These are phyloP conservation scores for Parnassius orleans DNA, from an alignment of 2,888 invertebrate genomes.

Conservation along the genomic window DNA sequence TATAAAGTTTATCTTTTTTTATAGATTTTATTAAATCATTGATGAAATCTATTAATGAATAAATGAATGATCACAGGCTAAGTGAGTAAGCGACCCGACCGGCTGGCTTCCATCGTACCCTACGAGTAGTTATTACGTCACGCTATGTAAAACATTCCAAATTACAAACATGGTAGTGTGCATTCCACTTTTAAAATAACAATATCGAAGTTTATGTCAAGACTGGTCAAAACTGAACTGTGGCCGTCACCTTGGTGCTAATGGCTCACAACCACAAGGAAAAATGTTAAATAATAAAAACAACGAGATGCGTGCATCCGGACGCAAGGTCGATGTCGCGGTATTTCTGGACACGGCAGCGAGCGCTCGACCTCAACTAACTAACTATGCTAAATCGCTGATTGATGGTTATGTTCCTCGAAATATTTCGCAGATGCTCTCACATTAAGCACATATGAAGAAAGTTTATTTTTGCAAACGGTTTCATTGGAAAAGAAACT, in stretches of 20 bases:
- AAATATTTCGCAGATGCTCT: slow-evolving; percentile 53
- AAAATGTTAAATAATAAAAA: slow-evolving; percentile 72
- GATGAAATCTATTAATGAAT: no score
- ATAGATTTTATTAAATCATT: no score
- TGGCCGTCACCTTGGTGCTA: slow-evolving; percentile 69
- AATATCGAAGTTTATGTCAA: slow-evolving; percentile 3
- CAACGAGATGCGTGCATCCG: slow-evolving; percentile 65
- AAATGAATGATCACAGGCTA: no score
- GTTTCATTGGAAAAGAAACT: slow-evolving; percentile 11
- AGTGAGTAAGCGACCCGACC: no score
- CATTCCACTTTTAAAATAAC: not conserved
- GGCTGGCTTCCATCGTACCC: not conserved
- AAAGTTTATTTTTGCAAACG: slow-evolving; percentile 29
- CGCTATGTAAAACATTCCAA: not conserved
- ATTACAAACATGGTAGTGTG: not conserved
- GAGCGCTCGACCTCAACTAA: slow-evolving; percentile 50
- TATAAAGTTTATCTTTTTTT: no score
- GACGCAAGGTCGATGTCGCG: slow-evolving; percentile 74
- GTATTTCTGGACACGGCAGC: slow-evolving; percentile 71
- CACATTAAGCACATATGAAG: slow-evolving; percentile 39
- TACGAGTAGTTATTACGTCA: not conserved
- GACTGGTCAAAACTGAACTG: slow-evolving; percentile 13
- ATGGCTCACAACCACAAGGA: slow-evolving; percentile 50
- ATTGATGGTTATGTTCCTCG: slow-evolving; percentile 61
- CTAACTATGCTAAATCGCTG: slow-evolving; percentile 55